phyloP scores from a whole-genome alignment of 2,113 vertebrate genomes.

The Scomber scombrus region DNA sequence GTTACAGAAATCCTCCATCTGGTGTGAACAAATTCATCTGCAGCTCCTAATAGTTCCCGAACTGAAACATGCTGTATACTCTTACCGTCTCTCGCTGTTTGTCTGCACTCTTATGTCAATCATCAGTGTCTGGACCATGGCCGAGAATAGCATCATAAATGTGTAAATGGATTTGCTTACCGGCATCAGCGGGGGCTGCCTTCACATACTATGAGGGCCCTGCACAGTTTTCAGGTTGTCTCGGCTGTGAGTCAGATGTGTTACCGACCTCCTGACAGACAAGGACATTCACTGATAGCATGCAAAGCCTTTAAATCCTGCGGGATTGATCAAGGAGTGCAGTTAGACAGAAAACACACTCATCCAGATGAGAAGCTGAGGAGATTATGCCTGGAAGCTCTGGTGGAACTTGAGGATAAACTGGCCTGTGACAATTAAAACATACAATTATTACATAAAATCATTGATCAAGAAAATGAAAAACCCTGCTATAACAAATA shows the following conservation, averaged over 20 bases:
- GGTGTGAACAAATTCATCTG: constrained; percentile 11
- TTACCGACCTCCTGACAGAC: constrained; percentile 35
- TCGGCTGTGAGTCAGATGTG: constrained; percentile 31
- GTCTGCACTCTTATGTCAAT: neutral
- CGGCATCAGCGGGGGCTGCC: constrained; percentile 20
- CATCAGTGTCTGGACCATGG: neutral
- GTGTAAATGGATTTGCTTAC: constrained; percentile 58
- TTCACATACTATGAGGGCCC: constrained; percentile 21
- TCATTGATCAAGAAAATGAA: neutral
- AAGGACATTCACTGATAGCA: constrained; percentile 39
- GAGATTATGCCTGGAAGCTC: constrained; percentile 7
- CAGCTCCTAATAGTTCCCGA: neutral
- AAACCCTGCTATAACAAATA: constrained; percentile 1
- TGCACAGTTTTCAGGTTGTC: constrained; percentile 20
- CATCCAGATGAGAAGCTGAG: constrained; percentile 37
- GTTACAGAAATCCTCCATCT: constrained; percentile 8
- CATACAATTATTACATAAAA: too few species aligned
- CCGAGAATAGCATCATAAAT: constrained; percentile 64
- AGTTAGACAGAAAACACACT: constrained; percentile 36
- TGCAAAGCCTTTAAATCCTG: constrained; percentile 49
- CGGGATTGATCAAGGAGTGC: constrained; percentile 21
- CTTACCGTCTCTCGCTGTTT: neutral
- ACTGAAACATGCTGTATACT: neutral
- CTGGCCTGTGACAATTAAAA: neutral
- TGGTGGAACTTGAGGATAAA: constrained; percentile 14